These are phyloP conservation scores for Limnephilus auricula DNA, from an alignment of 2,888 invertebrate species.

Conservation along the genomic window DNA sequence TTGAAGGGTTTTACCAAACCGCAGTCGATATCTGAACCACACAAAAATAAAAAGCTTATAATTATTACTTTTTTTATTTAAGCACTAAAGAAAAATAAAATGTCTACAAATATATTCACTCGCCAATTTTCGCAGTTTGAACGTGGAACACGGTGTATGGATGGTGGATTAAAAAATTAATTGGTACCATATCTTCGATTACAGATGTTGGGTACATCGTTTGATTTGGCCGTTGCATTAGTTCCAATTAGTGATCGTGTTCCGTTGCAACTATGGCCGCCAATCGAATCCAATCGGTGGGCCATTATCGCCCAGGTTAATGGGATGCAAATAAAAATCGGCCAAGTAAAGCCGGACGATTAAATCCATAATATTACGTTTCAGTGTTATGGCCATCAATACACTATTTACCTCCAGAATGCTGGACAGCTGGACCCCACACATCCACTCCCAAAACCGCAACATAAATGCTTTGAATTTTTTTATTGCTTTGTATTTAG, in stretches of 20 bases:
- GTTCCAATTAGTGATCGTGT: not conserved
- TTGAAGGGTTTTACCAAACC: too few species aligned
- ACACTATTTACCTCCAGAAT: not conserved
- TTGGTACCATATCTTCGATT: too few species aligned
- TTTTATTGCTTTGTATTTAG: not conserved
- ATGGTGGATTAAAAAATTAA: too few species aligned
- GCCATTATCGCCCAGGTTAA: constrained; percentile 2
- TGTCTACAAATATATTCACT: too few species aligned
- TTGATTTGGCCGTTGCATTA: not conserved
- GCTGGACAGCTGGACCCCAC: constrained; percentile 25
- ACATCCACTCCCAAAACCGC: not conserved
- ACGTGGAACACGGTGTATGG: too few species aligned
- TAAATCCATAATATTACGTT: not conserved
- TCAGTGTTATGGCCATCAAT: constrained; percentile 27
- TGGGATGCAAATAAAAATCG: not conserved
- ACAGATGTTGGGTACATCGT: not conserved
- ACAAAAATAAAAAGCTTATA: too few species aligned
- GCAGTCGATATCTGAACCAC: too few species aligned
- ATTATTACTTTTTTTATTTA: too few species aligned
- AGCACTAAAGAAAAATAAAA: too few species aligned
- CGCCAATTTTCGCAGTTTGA: too few species aligned
- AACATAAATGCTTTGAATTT: not conserved
- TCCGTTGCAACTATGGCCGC: not conserved
- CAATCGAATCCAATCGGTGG: not conserved
- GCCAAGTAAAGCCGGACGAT: too few species aligned